phyloP scores from a whole-genome alignment of 2,888 invertebrate genomes.

The Synergus laeviventris region DNA sequence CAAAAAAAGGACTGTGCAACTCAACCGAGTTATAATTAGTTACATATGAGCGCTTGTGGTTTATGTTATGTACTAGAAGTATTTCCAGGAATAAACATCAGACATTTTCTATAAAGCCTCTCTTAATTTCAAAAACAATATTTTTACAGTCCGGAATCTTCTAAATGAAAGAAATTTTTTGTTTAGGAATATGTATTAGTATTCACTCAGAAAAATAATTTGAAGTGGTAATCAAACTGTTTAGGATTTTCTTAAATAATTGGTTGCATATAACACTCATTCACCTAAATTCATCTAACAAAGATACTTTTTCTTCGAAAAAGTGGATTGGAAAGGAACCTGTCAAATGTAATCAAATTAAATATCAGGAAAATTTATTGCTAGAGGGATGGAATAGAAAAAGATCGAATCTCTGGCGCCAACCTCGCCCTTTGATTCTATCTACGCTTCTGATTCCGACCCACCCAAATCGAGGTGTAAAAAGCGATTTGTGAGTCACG shows the following conservation, averaged over 20 bases:
- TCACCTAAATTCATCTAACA: no score
- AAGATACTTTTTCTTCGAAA: no score
- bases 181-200: no score
- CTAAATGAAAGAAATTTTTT: no score
- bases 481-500: neutral
- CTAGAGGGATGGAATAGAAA: neutral
- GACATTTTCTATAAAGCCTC: neutral
- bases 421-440: neutral
- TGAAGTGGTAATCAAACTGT: no score
- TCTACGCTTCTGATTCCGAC: neutral
- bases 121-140: neutral
- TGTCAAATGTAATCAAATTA: neutral
- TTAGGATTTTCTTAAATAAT: no score
- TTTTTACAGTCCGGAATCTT: neutral
- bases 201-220: no score
- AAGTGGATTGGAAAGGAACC: no score
- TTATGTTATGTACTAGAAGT: neutral
- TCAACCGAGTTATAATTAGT: neutral
- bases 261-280: no score
- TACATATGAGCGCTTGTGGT: neutral
- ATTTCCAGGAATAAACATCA: conserved; percentile 4
- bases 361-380: neutral
- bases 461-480: neutral
- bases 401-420: neutral
- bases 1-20: neutral